Base-by-base conservation (phyloP, 1,140 invertebrate genomes). In the Orussus abietinus region DNA sequence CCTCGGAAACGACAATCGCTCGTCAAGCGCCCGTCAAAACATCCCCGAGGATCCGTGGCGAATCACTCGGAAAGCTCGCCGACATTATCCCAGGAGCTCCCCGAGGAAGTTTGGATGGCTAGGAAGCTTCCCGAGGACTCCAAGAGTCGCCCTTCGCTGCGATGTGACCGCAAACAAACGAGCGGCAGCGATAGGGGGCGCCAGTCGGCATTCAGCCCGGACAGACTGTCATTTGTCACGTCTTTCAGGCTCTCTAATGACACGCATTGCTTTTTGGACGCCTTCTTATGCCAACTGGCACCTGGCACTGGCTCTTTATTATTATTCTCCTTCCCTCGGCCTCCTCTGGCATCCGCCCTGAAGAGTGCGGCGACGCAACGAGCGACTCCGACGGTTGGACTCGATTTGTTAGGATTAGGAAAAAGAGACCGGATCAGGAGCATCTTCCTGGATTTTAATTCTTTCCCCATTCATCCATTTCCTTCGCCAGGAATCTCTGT, bases 141-240 rank as follows among this genome's bases (percentile, higher is more conserved):
- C 25, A 50, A 34, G 41, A 51, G 47, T 49, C 44, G 45, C 38
- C 53, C 53, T 25, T 25, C 42, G 47, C 41, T 46, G 45, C 46
- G 52, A 59, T 69, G 63, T 59, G 65, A 69, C 68, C 68, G 64
- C 69, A 71, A 72, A 71, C 66, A 70, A 73, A 72, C 68, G 69
- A 67, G 58, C 57, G 55, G 60, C 55, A 70, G 57, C 66, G 62
- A 72, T 70, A 73, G 62, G 64, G 67, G 67, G 70, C 67, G 64
- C 66, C 69, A 62, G 59, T 59, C 44, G 49, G 58, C 55, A 69
- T 73, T 73, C 69, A 69, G 45, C 43, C 38, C 44, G 58, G 66
- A 72, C 69, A 67, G 65, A 65, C 51, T 63, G 63, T 71, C 70
- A 72, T 72, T 72, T 72, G 67, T 72, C 66, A 73, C 59, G 60